Evolutionary conservation across 2,113 vertebrate genomes (phyloP).

Genomic region (Corythoichthys haematopterus): DNA sequence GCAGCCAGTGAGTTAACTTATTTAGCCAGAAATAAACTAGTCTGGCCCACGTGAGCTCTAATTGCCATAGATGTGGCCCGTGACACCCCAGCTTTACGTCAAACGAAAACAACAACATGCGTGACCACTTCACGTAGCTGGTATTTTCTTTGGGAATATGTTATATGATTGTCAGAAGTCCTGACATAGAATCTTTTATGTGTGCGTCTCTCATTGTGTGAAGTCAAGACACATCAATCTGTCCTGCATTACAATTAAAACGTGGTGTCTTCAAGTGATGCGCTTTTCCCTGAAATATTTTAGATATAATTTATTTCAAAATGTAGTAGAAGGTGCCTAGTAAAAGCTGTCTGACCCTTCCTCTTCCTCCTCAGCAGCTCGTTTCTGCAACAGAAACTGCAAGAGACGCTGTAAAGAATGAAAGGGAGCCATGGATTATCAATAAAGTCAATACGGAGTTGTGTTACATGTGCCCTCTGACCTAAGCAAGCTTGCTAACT

Average conservation of each 20-base stretch:
- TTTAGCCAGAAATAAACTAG: too few species aligned
- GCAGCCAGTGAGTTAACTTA: too few species aligned
- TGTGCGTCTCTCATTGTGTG: not conserved
- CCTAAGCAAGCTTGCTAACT: constrained; percentile 45
- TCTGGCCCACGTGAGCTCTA: too few species aligned
- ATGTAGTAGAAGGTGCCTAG: constrained; percentile 56
- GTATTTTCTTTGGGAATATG: too few species aligned
- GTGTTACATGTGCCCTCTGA: constrained; percentile 65
- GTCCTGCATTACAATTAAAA: not conserved
- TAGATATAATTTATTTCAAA: not conserved
- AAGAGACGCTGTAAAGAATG: constrained; percentile 42
- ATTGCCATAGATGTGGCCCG: too few species aligned
- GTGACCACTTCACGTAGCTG: too few species aligned
- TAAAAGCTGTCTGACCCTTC: constrained; percentile 41
- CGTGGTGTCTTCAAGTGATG: not conserved
- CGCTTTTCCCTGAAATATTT: not conserved
- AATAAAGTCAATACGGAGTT: constrained; percentile 59
- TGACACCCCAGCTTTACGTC: too few species aligned
- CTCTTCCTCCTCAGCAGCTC: constrained; percentile 24
- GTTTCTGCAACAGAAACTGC: constrained; percentile 51
- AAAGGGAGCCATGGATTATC: constrained; percentile 64
- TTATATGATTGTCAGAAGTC: not conserved
- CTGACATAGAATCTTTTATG: not conserved
- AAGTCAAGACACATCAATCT: not conserved
- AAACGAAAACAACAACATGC: too few species aligned